Conservation (phyloP, 2,888 invertebrate genomes). For the Gastracanthus pulcherrimus region DNA sequence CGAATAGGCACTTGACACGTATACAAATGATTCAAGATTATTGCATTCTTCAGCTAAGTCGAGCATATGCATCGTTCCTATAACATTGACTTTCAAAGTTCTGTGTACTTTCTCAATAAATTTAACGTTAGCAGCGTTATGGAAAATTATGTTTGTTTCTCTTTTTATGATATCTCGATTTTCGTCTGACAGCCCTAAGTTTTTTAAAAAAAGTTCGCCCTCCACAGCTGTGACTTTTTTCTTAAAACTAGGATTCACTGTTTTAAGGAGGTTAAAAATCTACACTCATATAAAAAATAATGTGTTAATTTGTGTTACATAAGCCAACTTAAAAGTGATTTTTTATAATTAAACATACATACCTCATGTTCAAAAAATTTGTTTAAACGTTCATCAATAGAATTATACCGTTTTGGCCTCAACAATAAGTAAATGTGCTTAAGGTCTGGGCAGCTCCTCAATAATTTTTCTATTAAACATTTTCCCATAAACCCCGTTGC, state of each 20-base stretch:
- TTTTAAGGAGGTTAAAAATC: conserved; percentile 64
- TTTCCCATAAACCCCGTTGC: too few species aligned
- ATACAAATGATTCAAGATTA: conserved; percentile 61
- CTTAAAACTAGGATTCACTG: conserved; percentile 58
- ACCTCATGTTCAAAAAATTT: neutral
- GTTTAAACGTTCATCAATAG: neutral
- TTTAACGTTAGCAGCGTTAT: too few species aligned
- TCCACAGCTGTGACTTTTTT: conserved; percentile 57
- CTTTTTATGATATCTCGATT: conserved; percentile 56
- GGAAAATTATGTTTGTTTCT: conserved; percentile 63
- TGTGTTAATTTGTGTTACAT: too few species aligned
- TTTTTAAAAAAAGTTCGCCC: too few species aligned
- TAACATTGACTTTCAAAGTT: conserved; percentile 61
- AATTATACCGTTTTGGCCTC: neutral
- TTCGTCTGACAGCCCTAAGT: conserved; percentile 61
- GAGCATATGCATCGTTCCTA: conserved; percentile 64
- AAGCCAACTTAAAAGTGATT: too few species aligned
- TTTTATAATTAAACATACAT: neutral
- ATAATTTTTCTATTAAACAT: too few species aligned
- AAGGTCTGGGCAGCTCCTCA: neutral
- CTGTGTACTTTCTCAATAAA: conserved; percentile 56
- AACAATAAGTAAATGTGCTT: neutral
- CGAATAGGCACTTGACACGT: conserved; percentile 67
- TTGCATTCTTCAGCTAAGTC: conserved; percentile 64
- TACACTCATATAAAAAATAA: too few species aligned